phyloP scores from a whole-genome alignment of 2,888 invertebrate genomes.

The Caenorhabditis sp. region DNA sequence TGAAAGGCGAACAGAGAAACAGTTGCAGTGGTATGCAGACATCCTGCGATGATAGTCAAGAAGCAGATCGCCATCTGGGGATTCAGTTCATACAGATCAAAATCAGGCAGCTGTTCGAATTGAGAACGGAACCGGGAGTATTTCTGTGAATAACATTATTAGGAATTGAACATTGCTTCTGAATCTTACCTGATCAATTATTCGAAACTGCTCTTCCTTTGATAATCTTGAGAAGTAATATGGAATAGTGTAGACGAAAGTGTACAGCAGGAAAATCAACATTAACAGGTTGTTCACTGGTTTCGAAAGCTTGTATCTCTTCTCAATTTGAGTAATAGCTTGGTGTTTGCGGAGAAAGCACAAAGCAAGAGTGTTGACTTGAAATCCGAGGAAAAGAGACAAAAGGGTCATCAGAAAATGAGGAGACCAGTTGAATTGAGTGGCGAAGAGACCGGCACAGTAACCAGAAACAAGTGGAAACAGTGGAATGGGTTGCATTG shows the following conservation, averaged over 20 bases:
- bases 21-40: slow-evolving; percentile 3
- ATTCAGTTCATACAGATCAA: slow-evolving; percentile 18
- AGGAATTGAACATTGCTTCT: neutral
- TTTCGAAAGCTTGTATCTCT: neutral
- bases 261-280: neutral
- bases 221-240: neutral
- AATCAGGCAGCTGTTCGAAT: slow-evolving; percentile 6
- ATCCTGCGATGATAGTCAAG: neutral
- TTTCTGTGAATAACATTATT: slow-evolving; percentile 11
- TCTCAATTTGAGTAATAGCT: slow-evolving; percentile 7
- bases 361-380: slow-evolving; percentile 20
- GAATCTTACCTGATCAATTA: slow-evolving; percentile 12
- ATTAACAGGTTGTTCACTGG: neutral
- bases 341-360: slow-evolving; percentile 35
- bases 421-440: neutral
- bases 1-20: slow-evolving; percentile 15
- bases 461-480: slow-evolving; percentile 27
- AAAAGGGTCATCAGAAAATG: slow-evolving; percentile 20
- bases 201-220: slow-evolving; percentile 9
- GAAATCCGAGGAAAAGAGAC: slow-evolving; percentile 15
- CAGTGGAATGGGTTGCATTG: slow-evolving; percentile 34
- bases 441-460: slow-evolving; percentile 8
- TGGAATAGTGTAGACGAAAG: neutral
- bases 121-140: neutral
- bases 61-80: neutral